Percentiles rank a stretch among this genome's conserved stretches.
Evolutionary conservation across 2,113 vertebrate genomes (phyloP).

Genomic region (Cyanocitta stelleri): DNA sequence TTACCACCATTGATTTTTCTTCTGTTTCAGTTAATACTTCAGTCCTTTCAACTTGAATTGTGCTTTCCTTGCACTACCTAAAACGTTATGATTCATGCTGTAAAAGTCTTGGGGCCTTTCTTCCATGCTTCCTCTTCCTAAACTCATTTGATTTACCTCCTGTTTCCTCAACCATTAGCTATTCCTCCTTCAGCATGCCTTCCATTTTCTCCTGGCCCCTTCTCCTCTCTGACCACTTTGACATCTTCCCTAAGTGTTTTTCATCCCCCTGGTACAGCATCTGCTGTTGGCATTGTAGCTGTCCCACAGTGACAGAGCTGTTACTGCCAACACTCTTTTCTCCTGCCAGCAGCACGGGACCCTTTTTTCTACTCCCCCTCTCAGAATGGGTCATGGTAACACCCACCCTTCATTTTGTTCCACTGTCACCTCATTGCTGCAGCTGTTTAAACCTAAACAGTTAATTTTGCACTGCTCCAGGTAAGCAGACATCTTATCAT

Average conservation of each 20-base stretch:
- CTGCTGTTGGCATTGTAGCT: neutral
- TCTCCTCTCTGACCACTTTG: neutral
- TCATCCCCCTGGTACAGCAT: neutral
- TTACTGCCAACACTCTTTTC: rapidly evolving
- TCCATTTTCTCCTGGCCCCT: neutral
- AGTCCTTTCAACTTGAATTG: neutral
- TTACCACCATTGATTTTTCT: neutral
- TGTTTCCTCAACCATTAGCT: neutral
- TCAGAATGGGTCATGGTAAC: rapidly evolving
- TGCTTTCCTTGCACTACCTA: neutral
- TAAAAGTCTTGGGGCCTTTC: neutral
- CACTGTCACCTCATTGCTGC: neutral
- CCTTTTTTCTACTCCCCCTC: neutral
- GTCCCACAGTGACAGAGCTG: rapidly evolving
- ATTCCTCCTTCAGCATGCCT: neutral
- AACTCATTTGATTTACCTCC: neutral
- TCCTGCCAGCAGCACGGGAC: neutral
- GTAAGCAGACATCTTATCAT: neutral
- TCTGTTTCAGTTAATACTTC: neutral
- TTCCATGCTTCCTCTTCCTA: neutral
- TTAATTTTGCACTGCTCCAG: neutral
- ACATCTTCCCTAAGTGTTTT: neutral
- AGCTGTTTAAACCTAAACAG: neutral
- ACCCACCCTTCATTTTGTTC: neutral
- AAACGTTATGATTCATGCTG: neutral